A percentile compares a stretch with the other conserved stretches of the same genome.
phyloP scores from a whole-genome alignment of 2,113 vertebrate genomes.

The Aptenodytes forsteri region DNA sequence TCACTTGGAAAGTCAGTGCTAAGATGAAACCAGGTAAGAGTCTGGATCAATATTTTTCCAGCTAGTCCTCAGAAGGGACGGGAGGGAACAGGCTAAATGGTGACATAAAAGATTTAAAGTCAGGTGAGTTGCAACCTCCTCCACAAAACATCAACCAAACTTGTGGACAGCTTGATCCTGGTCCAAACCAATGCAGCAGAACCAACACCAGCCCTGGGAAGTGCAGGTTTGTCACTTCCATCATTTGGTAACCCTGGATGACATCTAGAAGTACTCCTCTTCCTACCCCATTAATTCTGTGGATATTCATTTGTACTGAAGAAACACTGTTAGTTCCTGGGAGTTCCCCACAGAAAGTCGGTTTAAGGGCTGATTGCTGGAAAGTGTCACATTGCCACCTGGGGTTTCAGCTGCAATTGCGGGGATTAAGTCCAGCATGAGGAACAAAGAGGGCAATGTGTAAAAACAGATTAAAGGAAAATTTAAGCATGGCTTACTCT shows the following conservation, averaged over 20 bases:
- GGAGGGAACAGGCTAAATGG: neutral
- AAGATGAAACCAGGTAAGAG: neutral
- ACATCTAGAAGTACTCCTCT: neutral
- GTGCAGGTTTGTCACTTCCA: neutral
- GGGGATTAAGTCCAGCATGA: neutral
- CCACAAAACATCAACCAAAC: neutral
- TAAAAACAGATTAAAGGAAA: neutral
- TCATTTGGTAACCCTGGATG: neutral
- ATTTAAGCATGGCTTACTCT: neutral
- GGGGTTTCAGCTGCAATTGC: neutral
- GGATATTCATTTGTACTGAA: neutral
- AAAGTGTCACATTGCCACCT: accelerated
- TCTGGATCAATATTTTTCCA: neutral
- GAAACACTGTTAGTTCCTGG: neutral
- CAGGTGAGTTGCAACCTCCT: neutral
- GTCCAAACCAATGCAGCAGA: neutral
- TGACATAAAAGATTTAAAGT: neutral
- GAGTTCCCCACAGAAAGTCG: neutral
- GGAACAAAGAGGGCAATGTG: neutral
- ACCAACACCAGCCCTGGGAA: neutral
- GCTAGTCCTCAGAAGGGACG: neutral
- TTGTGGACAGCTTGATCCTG: neutral
- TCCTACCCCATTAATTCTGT: neutral
- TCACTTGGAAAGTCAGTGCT: neutral
- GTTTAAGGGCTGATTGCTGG: too few relatives aligned